Evolutionary conservation across 2,888 invertebrate genomes (phyloP), one percentile per base, ranked within the genome.

Genomic region (Leistus spinibarbis): DNA sequence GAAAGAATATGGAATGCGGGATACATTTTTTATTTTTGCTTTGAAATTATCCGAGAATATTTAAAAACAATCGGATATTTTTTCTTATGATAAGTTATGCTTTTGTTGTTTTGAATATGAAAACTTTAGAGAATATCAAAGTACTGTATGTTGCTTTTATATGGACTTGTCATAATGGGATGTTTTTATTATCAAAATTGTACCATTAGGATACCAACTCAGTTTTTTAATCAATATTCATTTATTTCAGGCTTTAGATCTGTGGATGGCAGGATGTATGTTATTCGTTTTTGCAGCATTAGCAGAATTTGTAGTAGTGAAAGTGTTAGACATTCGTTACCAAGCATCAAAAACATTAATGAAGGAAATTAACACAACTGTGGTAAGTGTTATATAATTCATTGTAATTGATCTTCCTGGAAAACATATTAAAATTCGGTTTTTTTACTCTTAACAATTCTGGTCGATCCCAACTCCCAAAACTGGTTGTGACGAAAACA

Each of bases 181-280:
- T n/a, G n/a, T n/a, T n/a, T n/a, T n/a, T n/a, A n/a, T n/a, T n/a
- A n/a, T n/a, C n/a, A n/a, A n/a, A n/a, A n/a, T n/a, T n/a, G n/a
- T n/a, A n/a, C n/a, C n/a, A n/a, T n/a, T n/a, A n/a, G n/a, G n/a
- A n/a, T n/a, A n/a, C n/a, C n/a, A n/a, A n/a, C n/a, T n/a, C n/a
- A 4, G 3, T 3, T 40, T 40, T 40, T 40, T 3, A 2, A 10
- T 7, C 10, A 3, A 40, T 40, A 40, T 40, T 64, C 65, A 7
- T 54, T 76, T 22, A 65, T 81, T 84, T 63, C 82, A 94, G 94
- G 94, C 94, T 1, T 85, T 95, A 56, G 95, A 95, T 83, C 87
- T 95, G 9, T 95, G 95, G 95, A 95, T 95, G 94, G 94, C 95
- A 3, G 93, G 93, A 3, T 95, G 95, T 81, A 95, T 95, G 93